Evolutionary conservation across 2,888 invertebrate species (phyloP), one percentile per base, ranked within the genome.

Genomic region (Drosophila prolongata): DNA sequence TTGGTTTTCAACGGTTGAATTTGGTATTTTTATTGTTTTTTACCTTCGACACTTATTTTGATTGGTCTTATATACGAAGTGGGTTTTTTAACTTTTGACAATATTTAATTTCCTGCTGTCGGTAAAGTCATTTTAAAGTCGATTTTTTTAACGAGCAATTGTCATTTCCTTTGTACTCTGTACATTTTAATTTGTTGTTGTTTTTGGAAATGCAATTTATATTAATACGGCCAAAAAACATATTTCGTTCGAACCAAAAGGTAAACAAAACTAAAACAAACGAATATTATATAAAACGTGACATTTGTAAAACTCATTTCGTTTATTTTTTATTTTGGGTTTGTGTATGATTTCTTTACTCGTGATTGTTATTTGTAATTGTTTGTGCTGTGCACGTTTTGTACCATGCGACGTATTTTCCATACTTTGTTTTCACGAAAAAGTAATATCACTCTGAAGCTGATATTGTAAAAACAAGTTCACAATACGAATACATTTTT

Each of bases 201-300:
- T 47, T 38, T 30, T 60, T 6, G 5, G 19, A 16, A 1, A 49
- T 52, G 19, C 62, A 60, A 75, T 76, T 73, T 70, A 53, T 54
- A 53, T 59, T 75, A 75, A 75, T 62, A 67, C 61, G 27, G 59
- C 50, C 24, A 24, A 61, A 37, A 50, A 47, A 74, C 67, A 71
- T 30, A 58, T 56, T 68, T 77, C 37, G 27, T 24, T 24, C 24
- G 13, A 56, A 44, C 13, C 43, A 24, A 55, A 40, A 40, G 59
- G 24, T 47, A 38, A 16, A 44, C n/a, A 27, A 55, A 67, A 24
- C 47, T 59, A 70, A 68, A 60, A 46, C 52, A 42, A 57, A 42
- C 64, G 40, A 58, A 54, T 44, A 58, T 82, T 77, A 68, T 68
- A 73, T 69, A 77, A 76, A 85, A 85, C 85, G 88, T 85, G 86